phyloP scores from a whole-genome alignment of 2,888 invertebrate genomes.

The Rhorus exstirpatorius region DNA sequence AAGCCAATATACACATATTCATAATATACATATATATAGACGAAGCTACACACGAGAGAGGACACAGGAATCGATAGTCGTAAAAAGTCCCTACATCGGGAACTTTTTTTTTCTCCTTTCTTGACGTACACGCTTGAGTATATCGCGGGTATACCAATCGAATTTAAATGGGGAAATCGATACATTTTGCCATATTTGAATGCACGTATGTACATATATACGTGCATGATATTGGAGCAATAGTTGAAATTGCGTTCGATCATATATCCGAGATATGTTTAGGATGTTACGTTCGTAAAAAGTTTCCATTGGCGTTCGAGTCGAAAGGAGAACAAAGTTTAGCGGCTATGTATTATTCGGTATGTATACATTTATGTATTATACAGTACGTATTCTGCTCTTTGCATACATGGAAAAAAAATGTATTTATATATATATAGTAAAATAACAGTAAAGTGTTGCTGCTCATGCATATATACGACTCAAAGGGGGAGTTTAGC shows the following conservation, averaged over 20 bases:
- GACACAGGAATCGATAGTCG: conserved; percentile 53
- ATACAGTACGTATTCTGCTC: conserved; percentile 19
- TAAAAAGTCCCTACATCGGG: conserved; percentile 17
- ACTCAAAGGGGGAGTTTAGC: conserved; percentile 46
- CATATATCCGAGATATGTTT: conserved; percentile 55
- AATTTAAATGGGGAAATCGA: conserved; percentile 14
- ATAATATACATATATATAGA: neutral
- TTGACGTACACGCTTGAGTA: conserved; percentile 3
- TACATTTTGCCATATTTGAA: neutral
- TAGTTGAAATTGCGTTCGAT: conserved; percentile 56
- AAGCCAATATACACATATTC: neutral
- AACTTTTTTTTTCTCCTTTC: conserved; percentile 7
- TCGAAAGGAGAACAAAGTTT: conserved; percentile 53
- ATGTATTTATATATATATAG: conserved; percentile 1
- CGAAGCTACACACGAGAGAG: neutral
- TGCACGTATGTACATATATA: conserved; percentile 19
- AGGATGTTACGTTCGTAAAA: conserved; percentile 47
- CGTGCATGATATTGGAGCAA: conserved; percentile 35
- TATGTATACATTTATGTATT: conserved; percentile 30
- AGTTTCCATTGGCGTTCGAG: conserved; percentile 36
- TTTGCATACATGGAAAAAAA: too few relatives aligned
- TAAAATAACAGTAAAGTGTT: conserved; percentile 32
- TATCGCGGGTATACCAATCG: conserved; percentile 34
- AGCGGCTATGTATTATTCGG: conserved; percentile 15
- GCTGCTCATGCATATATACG: conserved; percentile 19